A percentile compares a stretch with the other conserved stretches of the same genome.
These are phyloP conservation scores for Drosophila lowei DNA, from an alignment of 1,140 invertebrate species.

Conservation along the genomic window DNA sequence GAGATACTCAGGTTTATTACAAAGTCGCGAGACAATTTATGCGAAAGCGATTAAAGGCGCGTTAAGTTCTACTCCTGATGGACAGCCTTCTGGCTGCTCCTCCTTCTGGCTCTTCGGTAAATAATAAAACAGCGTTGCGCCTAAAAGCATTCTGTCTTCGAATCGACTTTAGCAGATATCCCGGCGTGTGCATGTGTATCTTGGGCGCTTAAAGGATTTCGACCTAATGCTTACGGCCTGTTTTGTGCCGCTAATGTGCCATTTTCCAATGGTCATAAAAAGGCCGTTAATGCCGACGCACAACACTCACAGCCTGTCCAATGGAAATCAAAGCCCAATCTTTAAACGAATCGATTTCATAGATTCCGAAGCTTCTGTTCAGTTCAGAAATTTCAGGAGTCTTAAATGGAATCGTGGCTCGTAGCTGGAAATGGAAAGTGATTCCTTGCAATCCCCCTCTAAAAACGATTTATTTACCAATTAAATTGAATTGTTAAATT, in stretches of 20 bases:
- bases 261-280: conserved; percentile 75
- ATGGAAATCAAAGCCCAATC: conserved; percentile 30
- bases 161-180: background rate
- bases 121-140: conserved; percentile 61
- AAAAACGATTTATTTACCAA: too few relatives aligned
- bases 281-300: conserved; percentile 39
- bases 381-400: too few relatives aligned
- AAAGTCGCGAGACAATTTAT: conserved; percentile 69
- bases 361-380: background rate
- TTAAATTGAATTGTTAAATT: too few relatives aligned
- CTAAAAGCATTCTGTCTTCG: conserved; percentile 45
- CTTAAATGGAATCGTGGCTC: too few relatives aligned
- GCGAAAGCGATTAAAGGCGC: conserved; percentile 72
- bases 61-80: conserved; percentile 62
- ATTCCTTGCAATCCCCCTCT: too few relatives aligned
- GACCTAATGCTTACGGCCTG: conserved; percentile 56
- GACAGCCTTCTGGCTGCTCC: conserved; percentile 21
- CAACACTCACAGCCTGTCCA: conserved; percentile 56
- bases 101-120: conserved; percentile 23
- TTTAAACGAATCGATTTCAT: conserved; percentile 11
- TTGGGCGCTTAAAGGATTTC: conserved; percentile 70
- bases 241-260: conserved; percentile 75
- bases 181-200: conserved; percentile 17
- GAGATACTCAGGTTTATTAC: conserved; percentile 48
- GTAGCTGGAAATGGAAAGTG: too few relatives aligned